A percentile compares a stretch with the other conserved stretches of the same genome.
These are phyloP conservation scores for Danaus plexippus DNA, from an alignment of 1,140 invertebrate species.

Conservation along the genomic window DNA sequence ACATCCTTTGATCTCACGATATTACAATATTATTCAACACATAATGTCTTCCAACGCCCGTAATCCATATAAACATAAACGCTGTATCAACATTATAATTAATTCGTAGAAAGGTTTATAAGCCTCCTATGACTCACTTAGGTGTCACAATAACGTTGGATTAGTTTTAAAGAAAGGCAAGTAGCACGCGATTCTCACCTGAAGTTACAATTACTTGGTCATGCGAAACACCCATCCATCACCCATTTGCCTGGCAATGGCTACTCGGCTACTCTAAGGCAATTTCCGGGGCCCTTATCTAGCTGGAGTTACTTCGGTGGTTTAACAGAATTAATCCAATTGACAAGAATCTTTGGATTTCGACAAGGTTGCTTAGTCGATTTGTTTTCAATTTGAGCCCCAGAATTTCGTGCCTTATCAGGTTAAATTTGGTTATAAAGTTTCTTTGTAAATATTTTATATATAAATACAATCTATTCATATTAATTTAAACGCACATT, in stretches of 20 bases:
- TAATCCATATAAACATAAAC: too few species aligned
- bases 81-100: too few species aligned
- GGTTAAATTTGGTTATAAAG: neutral
- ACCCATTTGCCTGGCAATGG: slow-evolving; percentile 53
- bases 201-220: slow-evolving; percentile 65
- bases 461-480: too few species aligned
- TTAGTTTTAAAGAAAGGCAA: slow-evolving; percentile 40
- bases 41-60: too few species aligned
- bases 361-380: slow-evolving; percentile 10
- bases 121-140: slow-evolving; percentile 33
- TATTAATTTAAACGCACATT: too few species aligned
- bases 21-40: too few species aligned
- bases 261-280: slow-evolving; percentile 59
- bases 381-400: slow-evolving; percentile 20
- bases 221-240: slow-evolving; percentile 64
- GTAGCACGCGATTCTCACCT: slow-evolving; percentile 30
- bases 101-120: too few species aligned
- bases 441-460: too few species aligned
- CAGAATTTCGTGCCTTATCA: slow-evolving; percentile 1
- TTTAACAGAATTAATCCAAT: slow-evolving; percentile 62
- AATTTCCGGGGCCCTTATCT: slow-evolving; percentile 68
- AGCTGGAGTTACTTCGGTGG: slow-evolving; percentile 53
- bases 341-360: slow-evolving; percentile 48
- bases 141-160: slow-evolving; percentile 44
- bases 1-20: too few species aligned